Percentiles rank a stretch among this genome's conserved stretches.
These are phyloP conservation scores for Odocoileus hemionus DNA, from an alignment of 2,113 vertebrate species.

Conservation along the genomic window DNA sequence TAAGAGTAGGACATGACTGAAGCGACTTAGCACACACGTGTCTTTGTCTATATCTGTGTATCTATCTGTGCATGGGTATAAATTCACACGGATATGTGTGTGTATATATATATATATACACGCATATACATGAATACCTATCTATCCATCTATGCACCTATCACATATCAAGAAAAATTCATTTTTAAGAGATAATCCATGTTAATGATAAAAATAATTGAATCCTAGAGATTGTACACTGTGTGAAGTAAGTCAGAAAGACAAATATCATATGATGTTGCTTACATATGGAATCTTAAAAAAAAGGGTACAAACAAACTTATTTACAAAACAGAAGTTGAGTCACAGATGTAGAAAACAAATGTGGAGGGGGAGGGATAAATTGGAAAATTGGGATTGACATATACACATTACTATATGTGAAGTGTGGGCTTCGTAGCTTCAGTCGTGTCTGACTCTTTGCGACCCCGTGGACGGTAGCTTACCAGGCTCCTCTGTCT, in stretches of 20 bases:
- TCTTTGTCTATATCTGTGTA: not conserved
- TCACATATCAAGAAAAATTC: not conserved
- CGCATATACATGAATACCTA: too few species aligned
- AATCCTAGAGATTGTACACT: not conserved
- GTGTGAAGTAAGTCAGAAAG: not conserved
- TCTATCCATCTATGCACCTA: not conserved
- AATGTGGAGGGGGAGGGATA: not conserved
- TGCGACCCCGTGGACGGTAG: not conserved
- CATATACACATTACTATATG: not conserved
- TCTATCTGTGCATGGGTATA: not conserved
- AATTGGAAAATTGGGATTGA: not conserved
- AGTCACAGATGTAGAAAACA: not conserved
- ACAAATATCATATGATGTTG: not conserved
- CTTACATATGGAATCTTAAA: not conserved
- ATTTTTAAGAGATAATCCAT: not conserved
- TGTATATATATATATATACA: not conserved
- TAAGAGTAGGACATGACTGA: not conserved
- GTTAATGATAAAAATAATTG: not conserved
- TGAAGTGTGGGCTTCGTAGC: not conserved
- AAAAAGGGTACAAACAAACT: not conserved
- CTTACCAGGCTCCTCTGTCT: not conserved
- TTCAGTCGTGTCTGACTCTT: not conserved
- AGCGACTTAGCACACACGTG: not conserved
- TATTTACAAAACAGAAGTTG: not conserved
- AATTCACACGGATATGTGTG: accelerated